Evolutionary conservation across 2,797 vertebrate genomes (phyloP), one percentile per base, ranked within the genome.

Genomic region (Eulemur albifrons): DNA sequence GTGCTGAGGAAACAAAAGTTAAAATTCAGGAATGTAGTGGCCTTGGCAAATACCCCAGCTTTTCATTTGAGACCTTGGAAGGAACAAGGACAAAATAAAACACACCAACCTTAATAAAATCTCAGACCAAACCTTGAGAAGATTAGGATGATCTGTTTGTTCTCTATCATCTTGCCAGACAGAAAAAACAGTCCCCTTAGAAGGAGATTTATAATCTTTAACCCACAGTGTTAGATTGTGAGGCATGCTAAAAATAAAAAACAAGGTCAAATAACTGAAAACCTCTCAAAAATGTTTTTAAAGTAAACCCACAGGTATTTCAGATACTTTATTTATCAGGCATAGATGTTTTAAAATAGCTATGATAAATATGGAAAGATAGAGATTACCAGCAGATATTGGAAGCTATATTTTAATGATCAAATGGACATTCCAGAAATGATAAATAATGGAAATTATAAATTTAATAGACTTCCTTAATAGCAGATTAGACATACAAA

Each of bases 11-110:
- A 73, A 88, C 18, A 75, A 84, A 75, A 63, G n/a, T 3, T 95
- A 65, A 20, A 84, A 93, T 73, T 65, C 50, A 65, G 45, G 59
- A 86, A 94, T 77, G 57, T 5, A 77, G 30, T 69, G 54, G 70
- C 23, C 57, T 40, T 92, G 75, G 76, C 54, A 91, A 92, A 81
- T n/a, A 85, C 5, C 70, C n/a, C 7, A 40, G 7, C 20, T 76
- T 81, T 92, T 90, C 83, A 94, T 10, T 14, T 43, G 81, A 95
- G 45, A 90, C 30, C 61, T 40, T 21, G 43, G 85, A 95, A 92
- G 48, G 40, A 93, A 18, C 15, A 89, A 86, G 30, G 43, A 86
- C 48, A 88, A 95, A 88, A 94, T 63, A 69, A 93, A 88, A 85
- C 38, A 69, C 23, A 95, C 70, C 35, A 61, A 23, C 65, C 61